Percentiles rank a stretch among this genome's conserved stretches.
These are phyloP conservation scores for Pteria penguin DNA, from an alignment of 2,888 invertebrate genomes.

Conservation along the genomic window DNA sequence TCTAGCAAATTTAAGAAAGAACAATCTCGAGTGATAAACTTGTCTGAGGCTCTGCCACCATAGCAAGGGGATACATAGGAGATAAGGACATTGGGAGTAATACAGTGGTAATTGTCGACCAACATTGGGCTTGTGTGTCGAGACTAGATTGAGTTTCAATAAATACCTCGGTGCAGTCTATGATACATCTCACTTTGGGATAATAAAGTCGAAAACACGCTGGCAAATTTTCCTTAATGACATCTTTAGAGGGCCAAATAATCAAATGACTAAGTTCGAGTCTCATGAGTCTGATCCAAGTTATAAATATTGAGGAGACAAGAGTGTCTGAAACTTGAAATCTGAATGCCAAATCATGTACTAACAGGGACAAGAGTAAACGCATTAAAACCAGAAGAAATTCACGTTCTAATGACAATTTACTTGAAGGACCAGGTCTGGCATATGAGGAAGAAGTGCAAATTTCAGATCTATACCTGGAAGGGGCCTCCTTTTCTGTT, in stretches of 20 bases:
- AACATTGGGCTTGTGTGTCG: neutral
- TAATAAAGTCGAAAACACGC: neutral
- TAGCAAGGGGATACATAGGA: neutral
- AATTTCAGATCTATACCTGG: no score
- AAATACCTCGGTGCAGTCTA: no score
- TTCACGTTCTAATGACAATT: no score
- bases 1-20: slow-evolving; percentile 5
- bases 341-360: no score
- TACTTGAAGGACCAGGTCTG: no score
- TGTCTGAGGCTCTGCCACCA: slow-evolving; percentile 2
- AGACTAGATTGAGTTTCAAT: slow-evolving; percentile 2
- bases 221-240: no score
- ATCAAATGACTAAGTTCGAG: neutral
- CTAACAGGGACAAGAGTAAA: no score
- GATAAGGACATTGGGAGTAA: slow-evolving; percentile 1
- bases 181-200: slow-evolving; percentile 12
- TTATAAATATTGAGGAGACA: neutral
- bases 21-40: neutral
- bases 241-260: neutral
- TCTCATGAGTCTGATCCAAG: slow-evolving; percentile 5
- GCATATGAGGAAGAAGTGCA: no score
- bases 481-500: no score
- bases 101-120: neutral
- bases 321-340: no score
- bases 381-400: no score